Evolutionary conservation across 2,113 vertebrate species (phyloP), one percentile per base, ranked within the genome.

Genomic region (Brienomyrus brachyistius): DNA sequence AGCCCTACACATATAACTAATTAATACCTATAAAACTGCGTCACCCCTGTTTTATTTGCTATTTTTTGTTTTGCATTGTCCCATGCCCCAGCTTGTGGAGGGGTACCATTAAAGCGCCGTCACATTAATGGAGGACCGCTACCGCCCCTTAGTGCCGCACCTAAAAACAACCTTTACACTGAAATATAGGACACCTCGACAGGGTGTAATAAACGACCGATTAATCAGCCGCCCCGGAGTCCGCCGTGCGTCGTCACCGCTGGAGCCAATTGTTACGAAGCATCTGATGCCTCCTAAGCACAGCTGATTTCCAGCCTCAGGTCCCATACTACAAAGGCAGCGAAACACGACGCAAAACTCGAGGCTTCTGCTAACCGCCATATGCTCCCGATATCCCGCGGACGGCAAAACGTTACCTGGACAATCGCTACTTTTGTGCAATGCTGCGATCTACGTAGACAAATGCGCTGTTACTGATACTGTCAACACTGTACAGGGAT

Each of bases 401-500:
- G 51, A 50, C 51, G 51, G 27, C 48, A 3, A 2, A 27, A 54
- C 85, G 48, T 35, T 56, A 87, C 85, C 85, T 87, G 85, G 85
- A 31, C 27, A 7, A 19, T 35, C 1, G 85, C 4, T 35, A 54
- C 48, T 54, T 35, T 19, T 31, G 85, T 31, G 11, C 27, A 23
- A 13, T 10, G 17, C 17, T 9, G 50, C 6, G 10, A 54, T 4
- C 15, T 3, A 19, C 15, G 85, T 19, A 8, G 51, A 10, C 48
- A 27, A 11, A 35, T 6, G 19, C 43, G 3, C 51, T 15, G 51
- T 56, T 11, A 4, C 84, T 15, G 48, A 7, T 21, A 17, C 85
- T 87, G 51, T 84, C 82, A 48, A 48, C n/a, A 48, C 31, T 2
- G 10, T 19, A 3, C 51, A 27, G 8, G 90, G 90, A 89, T 91